phyloP scores from a whole-genome alignment of 2,113 vertebrate genomes.

The Camelus bactrianus region DNA sequence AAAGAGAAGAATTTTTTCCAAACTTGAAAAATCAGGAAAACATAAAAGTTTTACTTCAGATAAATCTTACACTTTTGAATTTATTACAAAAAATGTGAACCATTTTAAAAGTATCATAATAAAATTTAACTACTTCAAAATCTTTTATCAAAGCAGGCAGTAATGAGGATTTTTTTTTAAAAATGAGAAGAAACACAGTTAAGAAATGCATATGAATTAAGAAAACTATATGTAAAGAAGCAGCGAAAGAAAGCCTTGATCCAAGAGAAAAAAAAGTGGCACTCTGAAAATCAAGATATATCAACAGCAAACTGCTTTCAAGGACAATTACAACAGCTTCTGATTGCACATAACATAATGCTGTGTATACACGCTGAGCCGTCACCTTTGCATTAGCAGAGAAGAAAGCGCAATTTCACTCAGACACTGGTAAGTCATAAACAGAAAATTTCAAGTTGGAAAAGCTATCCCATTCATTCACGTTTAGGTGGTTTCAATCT shows the following conservation, averaged over 20 bases:
- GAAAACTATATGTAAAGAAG: neutral
- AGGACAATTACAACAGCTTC: neutral
- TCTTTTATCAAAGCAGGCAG: neutral
- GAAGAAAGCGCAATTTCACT: neutral
- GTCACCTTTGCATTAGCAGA: neutral
- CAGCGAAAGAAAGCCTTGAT: neutral
- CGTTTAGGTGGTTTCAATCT: neutral
- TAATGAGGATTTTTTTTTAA: neutral
- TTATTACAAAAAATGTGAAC: neutral
- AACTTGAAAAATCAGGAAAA: constrained; percentile 49
- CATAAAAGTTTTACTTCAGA: neutral
- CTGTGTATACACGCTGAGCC: neutral
- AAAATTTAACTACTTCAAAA: neutral
- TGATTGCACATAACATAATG: neutral
- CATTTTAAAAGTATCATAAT: neutral
- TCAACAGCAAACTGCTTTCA: neutral
- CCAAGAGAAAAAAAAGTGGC: neutral
- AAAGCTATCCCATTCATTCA: neutral
- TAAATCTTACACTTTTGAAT: neutral
- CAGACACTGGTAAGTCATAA: neutral
- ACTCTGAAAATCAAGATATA: neutral
- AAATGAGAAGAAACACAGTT: neutral
- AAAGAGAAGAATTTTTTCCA: constrained; percentile 7
- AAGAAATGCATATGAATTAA: neutral
- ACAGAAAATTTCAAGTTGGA: constrained; percentile 26